phyloP scores from a whole-genome alignment of 1,140 invertebrate species.

The Lanistes nyassanus region DNA sequence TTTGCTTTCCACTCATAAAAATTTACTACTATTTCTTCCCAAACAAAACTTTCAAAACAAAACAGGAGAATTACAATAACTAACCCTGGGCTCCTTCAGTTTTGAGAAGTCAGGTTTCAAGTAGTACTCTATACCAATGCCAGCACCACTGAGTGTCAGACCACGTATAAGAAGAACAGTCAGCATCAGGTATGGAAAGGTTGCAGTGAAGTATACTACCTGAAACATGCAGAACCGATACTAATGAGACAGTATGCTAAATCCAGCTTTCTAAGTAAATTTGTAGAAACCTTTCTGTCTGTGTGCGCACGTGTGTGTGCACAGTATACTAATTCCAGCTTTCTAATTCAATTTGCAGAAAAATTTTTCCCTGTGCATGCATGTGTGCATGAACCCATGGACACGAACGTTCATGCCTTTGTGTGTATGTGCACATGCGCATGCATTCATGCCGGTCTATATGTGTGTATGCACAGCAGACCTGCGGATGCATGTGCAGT shows the following conservation, averaged over 20 bases:
- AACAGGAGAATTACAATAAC: neutral
- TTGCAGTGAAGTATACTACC: conserved; percentile 85
- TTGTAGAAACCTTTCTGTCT: conserved; percentile 1
- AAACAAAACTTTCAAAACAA: too few relatives aligned
- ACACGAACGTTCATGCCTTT: neutral
- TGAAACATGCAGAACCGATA: conserved; percentile 31
- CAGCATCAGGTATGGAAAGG: conserved; percentile 87
- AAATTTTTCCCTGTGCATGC: too few relatives aligned
- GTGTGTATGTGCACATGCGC: conserved; percentile 6
- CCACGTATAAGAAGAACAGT: conserved; percentile 83
- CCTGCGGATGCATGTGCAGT: neutral
- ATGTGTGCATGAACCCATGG: neutral
- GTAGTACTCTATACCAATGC: conserved; percentile 79
- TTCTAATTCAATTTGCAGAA: too few relatives aligned
- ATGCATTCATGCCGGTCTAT: neutral
- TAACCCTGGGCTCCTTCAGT: conserved; percentile 51
- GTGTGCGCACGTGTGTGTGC: conserved; percentile 10
- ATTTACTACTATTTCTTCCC: too few relatives aligned
- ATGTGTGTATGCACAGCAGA: neutral
- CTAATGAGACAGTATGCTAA: neutral
- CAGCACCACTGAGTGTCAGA: conserved; percentile 81
- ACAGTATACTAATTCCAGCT: too few relatives aligned
- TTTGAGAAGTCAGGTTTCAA: conserved; percentile 53
- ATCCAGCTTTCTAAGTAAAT: neutral
- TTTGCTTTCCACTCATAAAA: too few relatives aligned